A percentile compares a stretch with the other conserved stretches of the same genome.
phyloP scores from a whole-genome alignment of 2,797 vertebrate species.

The Enoplosus armatus region DNA sequence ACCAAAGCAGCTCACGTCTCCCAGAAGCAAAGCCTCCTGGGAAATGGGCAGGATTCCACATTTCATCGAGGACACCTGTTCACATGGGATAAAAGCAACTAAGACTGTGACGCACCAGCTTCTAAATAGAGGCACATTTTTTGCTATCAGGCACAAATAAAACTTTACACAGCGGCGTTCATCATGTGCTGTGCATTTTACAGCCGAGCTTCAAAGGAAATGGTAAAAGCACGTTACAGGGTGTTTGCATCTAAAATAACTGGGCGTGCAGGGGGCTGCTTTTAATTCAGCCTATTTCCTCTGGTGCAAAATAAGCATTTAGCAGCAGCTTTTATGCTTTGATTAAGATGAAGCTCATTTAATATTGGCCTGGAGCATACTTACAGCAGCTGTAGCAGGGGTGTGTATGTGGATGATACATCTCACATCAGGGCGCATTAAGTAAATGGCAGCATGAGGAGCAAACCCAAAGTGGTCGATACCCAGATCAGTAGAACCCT shows the following conservation, averaged over 20 bases:
- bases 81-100: conserved; percentile 67
- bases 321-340: conserved; percentile 48
- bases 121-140: conserved; percentile 60
- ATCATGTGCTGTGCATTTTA: conserved; percentile 62
- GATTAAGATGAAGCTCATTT: conserved; percentile 46
- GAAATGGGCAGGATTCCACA: conserved; percentile 98
- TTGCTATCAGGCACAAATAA: conserved; percentile 63
- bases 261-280: conserved; percentile 41
- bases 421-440: conserved; percentile 93
- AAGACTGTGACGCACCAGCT: conserved; percentile 53
- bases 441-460: conserved; percentile 94
- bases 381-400: conserved; percentile 94
- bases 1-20: conserved; percentile 93
- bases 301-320: conserved; percentile 53
- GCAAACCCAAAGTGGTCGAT: conserved; percentile 92
- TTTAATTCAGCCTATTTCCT: conserved; percentile 49
- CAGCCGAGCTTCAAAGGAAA: conserved; percentile 60
- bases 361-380: conserved; percentile 70
- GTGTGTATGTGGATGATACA: conserved; percentile 95
- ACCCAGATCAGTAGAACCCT: conserved; percentile 90
- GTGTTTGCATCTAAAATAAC: conserved; percentile 53
- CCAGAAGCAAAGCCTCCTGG: conserved; percentile 96
- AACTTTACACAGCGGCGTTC: conserved; percentile 37
- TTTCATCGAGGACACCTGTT: conserved; percentile 98
- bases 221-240: conserved; percentile 39